These are phyloP conservation scores for Phalacrocorax pelagicus DNA, from an alignment of 2,113 vertebrate species.

Conservation along the genomic window DNA sequence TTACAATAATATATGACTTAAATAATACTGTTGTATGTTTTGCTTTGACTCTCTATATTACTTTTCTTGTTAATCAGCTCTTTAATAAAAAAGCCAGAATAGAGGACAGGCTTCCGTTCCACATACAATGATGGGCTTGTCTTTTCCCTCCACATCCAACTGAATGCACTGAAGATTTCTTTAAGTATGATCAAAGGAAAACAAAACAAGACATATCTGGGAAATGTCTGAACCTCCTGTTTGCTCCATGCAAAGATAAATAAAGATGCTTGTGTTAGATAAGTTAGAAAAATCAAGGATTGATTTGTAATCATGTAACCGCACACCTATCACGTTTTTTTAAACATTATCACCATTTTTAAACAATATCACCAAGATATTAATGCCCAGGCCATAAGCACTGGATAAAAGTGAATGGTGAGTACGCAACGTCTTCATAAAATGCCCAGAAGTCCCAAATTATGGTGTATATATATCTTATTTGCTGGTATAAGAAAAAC, in stretches of 20 bases:
- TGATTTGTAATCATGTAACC: background rate
- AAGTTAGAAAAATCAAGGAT: background rate
- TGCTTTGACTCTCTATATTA: background rate
- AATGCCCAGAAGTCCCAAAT: background rate
- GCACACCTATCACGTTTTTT: background rate
- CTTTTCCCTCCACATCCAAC: background rate
- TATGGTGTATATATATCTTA: background rate
- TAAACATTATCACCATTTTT: too few relatives aligned
- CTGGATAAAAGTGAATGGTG: background rate
- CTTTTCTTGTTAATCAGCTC: background rate
- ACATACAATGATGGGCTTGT: background rate
- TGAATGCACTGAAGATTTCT: background rate
- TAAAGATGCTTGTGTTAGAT: background rate
- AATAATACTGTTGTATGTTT: background rate
- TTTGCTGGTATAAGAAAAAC: background rate
- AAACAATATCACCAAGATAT: background rate
- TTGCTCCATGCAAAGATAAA: background rate
- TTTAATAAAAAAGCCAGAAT: background rate
- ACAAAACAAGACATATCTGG: background rate
- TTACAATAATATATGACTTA: background rate
- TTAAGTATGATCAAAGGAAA: background rate
- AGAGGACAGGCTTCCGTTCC: background rate
- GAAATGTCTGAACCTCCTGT: background rate
- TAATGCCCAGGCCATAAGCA: background rate
- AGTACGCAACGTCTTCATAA: background rate